Evolutionary conservation across 2,113 vertebrate species (phyloP), one percentile per base, ranked within the genome.

Genomic region (Melanerpes formicivorus): DNA sequence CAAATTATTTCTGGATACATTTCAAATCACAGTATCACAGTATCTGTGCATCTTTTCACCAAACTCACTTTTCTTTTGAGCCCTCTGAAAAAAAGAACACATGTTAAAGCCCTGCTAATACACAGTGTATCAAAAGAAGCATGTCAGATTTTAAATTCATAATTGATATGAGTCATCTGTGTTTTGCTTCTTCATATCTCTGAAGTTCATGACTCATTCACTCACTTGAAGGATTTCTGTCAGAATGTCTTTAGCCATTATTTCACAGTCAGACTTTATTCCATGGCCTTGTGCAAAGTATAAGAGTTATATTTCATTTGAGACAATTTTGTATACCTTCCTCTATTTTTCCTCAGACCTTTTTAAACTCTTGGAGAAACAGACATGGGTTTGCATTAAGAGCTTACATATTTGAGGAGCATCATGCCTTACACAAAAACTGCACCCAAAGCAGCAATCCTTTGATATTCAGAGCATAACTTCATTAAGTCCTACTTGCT

Each of bases 141-240:
- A 56, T 63, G 22, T 60, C 23, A 23, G 62, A 42, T 66, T 67
- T 90, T 65, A 90, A 92, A 92, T 67, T 77, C 67, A 80, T 81
- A 94, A 87, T 60, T 81, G 62, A 84, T 79, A 70, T 70, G 77
- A 94, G 18, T 90, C 92, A 93, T 84, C 65, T 88, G 34, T 50
- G 70, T 87, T 93, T 92, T 66, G 25, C 83, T 84, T 81, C 67
- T 90, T 78, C 27, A 1, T 50, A 73, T 32, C 58, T 80, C 78
- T 32, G 32, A 70, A 29, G 23, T 87, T 87, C 64, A 40, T 90
- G 74, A 87, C 50, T 89, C 84, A 90, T 84, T 87, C 64, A 34
- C 44, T 80, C 37, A 59, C 27, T 84, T 92, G 81, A 93, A 85
- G 30, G 46, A 14, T 74, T 70, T 42, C 82, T 91, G 76, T 88